These are phyloP conservation scores for Parnassius glacialis DNA, from an alignment of 2,888 invertebrate genomes.

Conservation along the genomic window DNA sequence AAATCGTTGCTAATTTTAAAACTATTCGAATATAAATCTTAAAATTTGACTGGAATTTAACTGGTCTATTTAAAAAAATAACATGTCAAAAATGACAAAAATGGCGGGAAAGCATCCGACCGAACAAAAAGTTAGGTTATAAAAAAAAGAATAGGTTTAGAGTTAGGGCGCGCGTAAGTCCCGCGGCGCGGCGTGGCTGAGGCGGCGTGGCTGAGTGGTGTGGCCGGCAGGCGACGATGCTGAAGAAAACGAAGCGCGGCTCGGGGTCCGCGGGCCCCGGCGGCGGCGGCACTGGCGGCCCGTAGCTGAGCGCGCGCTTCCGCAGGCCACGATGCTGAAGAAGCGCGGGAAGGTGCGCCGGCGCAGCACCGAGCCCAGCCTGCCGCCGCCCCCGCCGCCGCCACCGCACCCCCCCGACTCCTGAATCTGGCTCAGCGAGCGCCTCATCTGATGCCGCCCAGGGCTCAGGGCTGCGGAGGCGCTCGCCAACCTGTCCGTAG, in stretches of 20 bases:
- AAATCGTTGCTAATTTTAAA: too few species aligned
- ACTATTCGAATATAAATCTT: too few species aligned
- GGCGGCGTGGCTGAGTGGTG: conserved; percentile 41
- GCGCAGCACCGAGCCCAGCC: conserved; percentile 92
- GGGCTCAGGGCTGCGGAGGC: conserved; percentile 70
- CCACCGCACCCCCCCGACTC: conserved; percentile 77
- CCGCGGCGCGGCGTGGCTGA: conserved; percentile 29
- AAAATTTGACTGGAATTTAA: too few species aligned
- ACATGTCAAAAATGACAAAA: too few species aligned
- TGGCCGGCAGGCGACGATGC: conserved; percentile 96
- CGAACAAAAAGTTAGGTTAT: too few species aligned
- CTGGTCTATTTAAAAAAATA: too few species aligned
- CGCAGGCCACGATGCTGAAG: conserved; percentile 99
- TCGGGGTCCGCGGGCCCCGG: conserved; percentile 86
- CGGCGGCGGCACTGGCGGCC: conserved; percentile 81
- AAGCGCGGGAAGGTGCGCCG: conserved; percentile 98
- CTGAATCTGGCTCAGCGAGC: conserved; percentile 88
- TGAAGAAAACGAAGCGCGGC: conserved; percentile 99
- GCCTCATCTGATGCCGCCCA: conserved; percentile 82
- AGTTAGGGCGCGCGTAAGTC: conserved; percentile 31
- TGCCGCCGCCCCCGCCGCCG: conserved; percentile 59
- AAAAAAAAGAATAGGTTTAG: too few species aligned
- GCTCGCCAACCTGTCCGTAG: conserved; percentile 51
- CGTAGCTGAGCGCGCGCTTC: conserved; percentile 62
- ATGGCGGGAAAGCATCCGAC: too few species aligned